Evolutionary conservation across 2,113 vertebrate genomes (phyloP).

Genomic region (Otis tarda): DNA sequence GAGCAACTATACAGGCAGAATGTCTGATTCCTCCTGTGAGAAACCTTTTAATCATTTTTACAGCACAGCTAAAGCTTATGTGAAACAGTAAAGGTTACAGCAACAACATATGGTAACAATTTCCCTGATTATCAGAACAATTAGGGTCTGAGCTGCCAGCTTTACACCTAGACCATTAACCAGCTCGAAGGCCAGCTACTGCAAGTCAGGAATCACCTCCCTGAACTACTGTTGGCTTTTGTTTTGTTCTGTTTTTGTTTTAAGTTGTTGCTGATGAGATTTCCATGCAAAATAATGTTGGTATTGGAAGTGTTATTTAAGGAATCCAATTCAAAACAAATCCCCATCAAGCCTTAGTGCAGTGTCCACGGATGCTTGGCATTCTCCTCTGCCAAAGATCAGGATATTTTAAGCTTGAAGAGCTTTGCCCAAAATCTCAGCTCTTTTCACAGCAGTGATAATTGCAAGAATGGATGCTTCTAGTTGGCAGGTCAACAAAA

Average conservation of each 20-base stretch:
- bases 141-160: not conserved
- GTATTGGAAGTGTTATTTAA: not conserved
- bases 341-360: not conserved
- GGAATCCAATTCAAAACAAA: not conserved
- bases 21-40: not conserved
- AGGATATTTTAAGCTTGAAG: not conserved
- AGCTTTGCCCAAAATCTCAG: not conserved
- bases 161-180: not conserved
- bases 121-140: not conserved
- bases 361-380: not conserved
- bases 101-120: not conserved
- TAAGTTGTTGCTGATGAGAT: not conserved
- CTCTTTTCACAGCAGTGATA: not conserved
- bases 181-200: not conserved
- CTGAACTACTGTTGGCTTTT: fast-evolving
- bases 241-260: not conserved
- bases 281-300: not conserved
- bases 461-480: not conserved
- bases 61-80: not conserved
- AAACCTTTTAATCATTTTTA: not conserved
- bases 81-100: not conserved
- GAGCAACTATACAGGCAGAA: not conserved
- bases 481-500: not conserved
- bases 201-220: not conserved
- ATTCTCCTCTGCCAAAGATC: not conserved